A percentile compares a stretch with the other conserved stretches of the same genome.
Conservation (phyloP, 2,797 vertebrate species). For the Bradypodion ventrale region DNA sequence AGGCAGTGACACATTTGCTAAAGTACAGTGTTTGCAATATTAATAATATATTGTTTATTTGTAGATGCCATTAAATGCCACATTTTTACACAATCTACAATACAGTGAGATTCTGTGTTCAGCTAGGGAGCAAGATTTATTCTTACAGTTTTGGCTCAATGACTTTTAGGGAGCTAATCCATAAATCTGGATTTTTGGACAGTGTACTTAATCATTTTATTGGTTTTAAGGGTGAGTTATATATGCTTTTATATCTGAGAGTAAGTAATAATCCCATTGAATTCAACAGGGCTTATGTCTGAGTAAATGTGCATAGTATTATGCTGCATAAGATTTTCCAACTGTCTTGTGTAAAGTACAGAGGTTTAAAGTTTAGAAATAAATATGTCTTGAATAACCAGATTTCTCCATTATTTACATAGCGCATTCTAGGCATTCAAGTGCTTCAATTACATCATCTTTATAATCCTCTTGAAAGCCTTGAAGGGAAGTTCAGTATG, state of each 20-base stretch:
- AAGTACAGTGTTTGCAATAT: slow-evolving; percentile 19
- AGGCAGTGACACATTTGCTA: slow-evolving; percentile 17
- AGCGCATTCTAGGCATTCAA: background rate
- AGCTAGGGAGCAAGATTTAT: slow-evolving; percentile 53
- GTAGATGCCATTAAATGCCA: slow-evolving; percentile 52
- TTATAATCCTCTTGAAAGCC: background rate
- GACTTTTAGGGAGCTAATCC: slow-evolving; percentile 37
- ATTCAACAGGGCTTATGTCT: background rate
- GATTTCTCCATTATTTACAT: background rate
- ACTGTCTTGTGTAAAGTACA: background rate
- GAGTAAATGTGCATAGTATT: background rate
- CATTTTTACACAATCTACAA: slow-evolving; percentile 54
- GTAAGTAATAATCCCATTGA: background rate
- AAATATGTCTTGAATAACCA: background rate
- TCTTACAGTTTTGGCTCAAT: slow-evolving; percentile 42
- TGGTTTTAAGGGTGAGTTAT: background rate
- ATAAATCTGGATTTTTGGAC: slow-evolving; percentile 59
- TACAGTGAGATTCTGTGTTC: slow-evolving; percentile 48
- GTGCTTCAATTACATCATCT: background rate
- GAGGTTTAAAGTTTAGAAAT: background rate
- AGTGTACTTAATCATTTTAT: slow-evolving; percentile 16
- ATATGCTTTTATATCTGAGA: background rate
- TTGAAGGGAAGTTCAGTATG: background rate
- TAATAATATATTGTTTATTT: slow-evolving; percentile 40
- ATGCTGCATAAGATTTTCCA: background rate